Base-by-base conservation (phyloP, 1,140 invertebrate species). In the Eumaeus atala region DNA sequence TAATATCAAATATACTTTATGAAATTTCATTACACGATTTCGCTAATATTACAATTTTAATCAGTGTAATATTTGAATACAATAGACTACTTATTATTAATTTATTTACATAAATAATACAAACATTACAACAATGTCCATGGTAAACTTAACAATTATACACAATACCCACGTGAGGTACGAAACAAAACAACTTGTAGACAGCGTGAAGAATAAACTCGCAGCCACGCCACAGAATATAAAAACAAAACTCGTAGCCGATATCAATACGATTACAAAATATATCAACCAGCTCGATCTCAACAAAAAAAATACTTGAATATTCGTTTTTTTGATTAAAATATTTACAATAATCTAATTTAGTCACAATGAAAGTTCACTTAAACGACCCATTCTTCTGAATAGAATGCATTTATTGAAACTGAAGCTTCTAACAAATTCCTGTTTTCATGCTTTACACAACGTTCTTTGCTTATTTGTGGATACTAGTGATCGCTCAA, bases 101-200 rank as follows among this genome's bases (percentile, higher is more conserved):
- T 64, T 65, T 85, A 86, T 84, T 75, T 84, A 86, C 79, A 86
- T 74, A 79, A 82, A 83, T 81, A 86, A 80, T 85, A 84, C 82
- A 85, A 78, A 83, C 74, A 79, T 81, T 72, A 61, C 59, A 86
- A 86, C 83, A 81, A 84, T 81, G 76, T 78, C 73, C 51, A 72
- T 69, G 74, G 54, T 72, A 86, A 86, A 86, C 83, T 84, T 86
- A 86, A 86, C 83, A 86, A 58, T 64, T 72, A 37, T 49, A 49
- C 12, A 16, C 18, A 81, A 74, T 77, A 71, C 79, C 81, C 71
- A 84, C 55, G 64, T 60, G 74, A 73, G 56, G 54, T 77, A 82
- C 66, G 75, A 83, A 83, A 84, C 63, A 64, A 77, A 84, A 82
- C 65, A 86, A 86, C 80, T 72, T 71, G 56, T 52, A 62, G 58